These are phyloP conservation scores for Yponomeuta cagnagella DNA, from an alignment of 2,888 invertebrate genomes.

Conservation along the genomic window DNA sequence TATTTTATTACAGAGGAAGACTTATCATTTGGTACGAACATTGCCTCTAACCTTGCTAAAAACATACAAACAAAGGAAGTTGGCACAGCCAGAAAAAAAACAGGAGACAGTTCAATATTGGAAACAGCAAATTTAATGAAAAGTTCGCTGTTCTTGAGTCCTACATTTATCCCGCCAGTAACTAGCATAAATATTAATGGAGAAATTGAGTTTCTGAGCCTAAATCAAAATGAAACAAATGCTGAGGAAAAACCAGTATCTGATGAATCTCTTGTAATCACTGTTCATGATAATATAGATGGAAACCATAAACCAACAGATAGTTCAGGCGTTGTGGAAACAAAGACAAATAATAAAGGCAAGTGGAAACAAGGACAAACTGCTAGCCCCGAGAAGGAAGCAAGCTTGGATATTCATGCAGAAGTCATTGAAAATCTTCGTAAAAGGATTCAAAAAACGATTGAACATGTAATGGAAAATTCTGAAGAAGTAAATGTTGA, in stretches of 20 bases:
- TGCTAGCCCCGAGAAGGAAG: no score
- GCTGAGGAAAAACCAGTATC: no score
- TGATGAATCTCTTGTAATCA: no score
- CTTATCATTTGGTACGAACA: not conserved
- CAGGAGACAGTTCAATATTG: slow-evolving; percentile 42
- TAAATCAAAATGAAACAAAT: not conserved
- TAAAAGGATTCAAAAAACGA: not conserved
- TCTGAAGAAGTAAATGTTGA: not conserved
- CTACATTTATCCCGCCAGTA: slow-evolving; percentile 41
- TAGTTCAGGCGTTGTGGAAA: no score
- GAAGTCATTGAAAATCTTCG: not conserved
- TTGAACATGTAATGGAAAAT: not conserved
- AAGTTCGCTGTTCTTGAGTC: slow-evolving; percentile 58
- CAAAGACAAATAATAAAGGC: no score
- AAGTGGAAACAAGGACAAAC: no score
- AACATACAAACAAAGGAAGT: not conserved
- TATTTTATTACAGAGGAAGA: not conserved
- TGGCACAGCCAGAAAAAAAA: not conserved
- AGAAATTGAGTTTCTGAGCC: slow-evolving; percentile 26
- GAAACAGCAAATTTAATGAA: slow-evolving; percentile 63
- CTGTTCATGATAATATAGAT: no score
- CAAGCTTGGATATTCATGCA: no score
- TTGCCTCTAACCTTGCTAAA: not conserved
- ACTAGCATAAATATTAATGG: slow-evolving; percentile 30
- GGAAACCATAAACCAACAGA: no score